Percentiles rank a stretch among this genome's conserved stretches.
Conservation (phyloP, 1,140 invertebrate genomes). For the Leptopilina boulardi region DNA sequence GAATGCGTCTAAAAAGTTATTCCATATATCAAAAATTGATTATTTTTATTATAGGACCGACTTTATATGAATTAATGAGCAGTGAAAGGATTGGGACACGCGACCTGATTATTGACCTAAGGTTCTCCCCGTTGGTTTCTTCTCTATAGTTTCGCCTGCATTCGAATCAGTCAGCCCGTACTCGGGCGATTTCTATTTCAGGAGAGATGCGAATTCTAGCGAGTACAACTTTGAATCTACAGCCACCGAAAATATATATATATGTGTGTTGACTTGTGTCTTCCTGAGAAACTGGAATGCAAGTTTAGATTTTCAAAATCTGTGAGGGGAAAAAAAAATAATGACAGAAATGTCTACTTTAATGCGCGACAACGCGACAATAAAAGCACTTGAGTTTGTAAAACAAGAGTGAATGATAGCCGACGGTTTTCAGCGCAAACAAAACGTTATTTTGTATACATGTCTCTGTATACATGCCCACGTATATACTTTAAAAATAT, state of each 20-base stretch:
- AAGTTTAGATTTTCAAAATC: not conserved
- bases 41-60: not conserved
- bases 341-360: not conserved
- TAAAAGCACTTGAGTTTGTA: not conserved
- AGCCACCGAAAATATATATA: not conserved
- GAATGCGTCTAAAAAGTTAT: too few relatives aligned
- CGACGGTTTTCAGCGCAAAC: not conserved
- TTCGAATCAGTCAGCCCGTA: constrained; percentile 16
- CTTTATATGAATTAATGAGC: not conserved
- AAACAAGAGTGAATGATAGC: not conserved
- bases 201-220: constrained; percentile 29
- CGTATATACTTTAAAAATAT: constrained; percentile 17
- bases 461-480: not conserved
- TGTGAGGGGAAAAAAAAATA: not conserved
- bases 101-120: constrained; percentile 23
- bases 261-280: not conserved
- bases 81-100: constrained; percentile 18
- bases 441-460: constrained; percentile 30
- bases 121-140: not conserved
- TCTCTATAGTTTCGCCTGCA: constrained; percentile 14
- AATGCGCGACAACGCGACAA: not conserved
- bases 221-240: not conserved
- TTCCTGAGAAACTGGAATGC: not conserved
- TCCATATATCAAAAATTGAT: too few relatives aligned
- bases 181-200: constrained; percentile 28